Evolutionary conservation across 2,113 vertebrate genomes (phyloP), one percentile per base, ranked within the genome.

Genomic region (Psophia crepitans): DNA sequence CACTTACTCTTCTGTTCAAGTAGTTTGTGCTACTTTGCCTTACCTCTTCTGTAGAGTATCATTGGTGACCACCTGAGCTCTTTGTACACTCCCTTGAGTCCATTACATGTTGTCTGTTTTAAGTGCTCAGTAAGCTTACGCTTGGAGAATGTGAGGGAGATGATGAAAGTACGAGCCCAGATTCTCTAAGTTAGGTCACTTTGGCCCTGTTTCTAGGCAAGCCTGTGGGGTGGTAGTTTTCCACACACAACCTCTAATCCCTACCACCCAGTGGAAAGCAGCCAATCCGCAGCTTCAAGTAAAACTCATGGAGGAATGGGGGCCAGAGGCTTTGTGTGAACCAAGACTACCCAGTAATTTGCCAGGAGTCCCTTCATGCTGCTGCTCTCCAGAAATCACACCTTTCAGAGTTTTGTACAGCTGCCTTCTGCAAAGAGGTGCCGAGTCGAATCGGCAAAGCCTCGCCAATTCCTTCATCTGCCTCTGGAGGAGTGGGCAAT

Each of bases 301-400:
- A 32, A 57, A 92, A 87, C 43, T 80, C 60, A 5, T 13, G 65
- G 33, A 84, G 78, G 53, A 83, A 18, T 23, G 63, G 71, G 33
- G 81, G 28, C 48, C 84, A 84, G 81, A 56, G 77, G 63, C 74
- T 91, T 69, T 76, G 75, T 88, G 75, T 71, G 87, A 88, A 83
- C 57, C 51, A 79, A 64, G 57, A 64, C 73, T 96, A 60, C 64
- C 84, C 93, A 87, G 86, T 49, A 35, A n/a, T 90, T 51, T 93
- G 80, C 84, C 88, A 87, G 68, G 44, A 69, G 76, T 60, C 89
- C 77, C 70, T 93, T 77, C 18, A 37, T 4, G 11, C 82, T 87
- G 63, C 75, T 83, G 76, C 64, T 96, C 49, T 94, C 89, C 87
- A 77, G 51, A 83, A 91, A 73, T 89, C 90, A 68, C 89, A 93